Conservation (phyloP, 2,888 invertebrate species). For the Lampropteryx suffumata region DNA sequence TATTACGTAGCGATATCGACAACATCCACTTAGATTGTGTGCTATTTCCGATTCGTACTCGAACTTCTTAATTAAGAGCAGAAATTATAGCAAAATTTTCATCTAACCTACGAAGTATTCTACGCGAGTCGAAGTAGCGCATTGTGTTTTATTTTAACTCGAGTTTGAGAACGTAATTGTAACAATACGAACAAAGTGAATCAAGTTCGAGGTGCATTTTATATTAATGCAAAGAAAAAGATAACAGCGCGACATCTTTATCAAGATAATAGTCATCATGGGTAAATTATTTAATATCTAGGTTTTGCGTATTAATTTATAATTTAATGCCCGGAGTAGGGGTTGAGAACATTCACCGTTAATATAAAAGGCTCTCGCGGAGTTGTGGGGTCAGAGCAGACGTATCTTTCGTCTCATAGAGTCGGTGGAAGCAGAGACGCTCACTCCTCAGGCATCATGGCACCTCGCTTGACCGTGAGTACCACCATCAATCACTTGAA, state of each 20-base stretch:
- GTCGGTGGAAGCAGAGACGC: slow-evolving; percentile 46
- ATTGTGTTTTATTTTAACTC: slow-evolving; percentile 14
- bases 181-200: slow-evolving; percentile 3
- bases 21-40: slow-evolving; percentile 16
- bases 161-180: slow-evolving; percentile 10
- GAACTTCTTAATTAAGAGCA: neutral
- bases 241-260: neutral
- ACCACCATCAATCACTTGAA: slow-evolving; percentile 25
- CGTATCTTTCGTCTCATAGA: slow-evolving; percentile 48
- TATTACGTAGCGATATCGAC: slow-evolving; percentile 19
- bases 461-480: slow-evolving; percentile 71
- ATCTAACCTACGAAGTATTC: no score
- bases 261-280: neutral
- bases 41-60: slow-evolving; percentile 18
- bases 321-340: slow-evolving; percentile 55
- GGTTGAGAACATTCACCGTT: slow-evolving; percentile 70
- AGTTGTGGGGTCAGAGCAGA: slow-evolving; percentile 52
- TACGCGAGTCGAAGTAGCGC: neutral
- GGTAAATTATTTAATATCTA: slow-evolving; percentile 39
- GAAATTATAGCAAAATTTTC: no score
- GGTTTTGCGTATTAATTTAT: slow-evolving; percentile 45
- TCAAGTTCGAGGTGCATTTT: neutral
- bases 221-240: neutral
- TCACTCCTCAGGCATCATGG: slow-evolving; percentile 62
- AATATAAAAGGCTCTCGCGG: slow-evolving; percentile 66